phyloP scores from a whole-genome alignment of 2,888 invertebrate genomes.

The Drosophila nigritarsus region DNA sequence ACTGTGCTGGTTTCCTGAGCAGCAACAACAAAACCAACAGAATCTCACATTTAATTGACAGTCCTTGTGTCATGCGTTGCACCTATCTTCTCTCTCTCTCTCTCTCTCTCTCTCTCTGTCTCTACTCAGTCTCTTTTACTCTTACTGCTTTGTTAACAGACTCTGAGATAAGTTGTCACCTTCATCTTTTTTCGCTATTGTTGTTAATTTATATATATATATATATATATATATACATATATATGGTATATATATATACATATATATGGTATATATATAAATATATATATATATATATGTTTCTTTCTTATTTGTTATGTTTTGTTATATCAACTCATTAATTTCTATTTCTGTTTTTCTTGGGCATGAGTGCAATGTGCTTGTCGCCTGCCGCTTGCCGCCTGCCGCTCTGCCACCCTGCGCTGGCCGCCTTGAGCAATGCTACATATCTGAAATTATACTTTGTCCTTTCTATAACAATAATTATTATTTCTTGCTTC shows the following conservation, averaged over 20 bases:
- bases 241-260: neutral
- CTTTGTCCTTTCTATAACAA: slow-evolving; percentile 81
- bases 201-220: neutral
- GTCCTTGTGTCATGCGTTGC: slow-evolving; percentile 24
- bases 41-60: slow-evolving; percentile 48
- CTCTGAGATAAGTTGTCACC: slow-evolving; percentile 40
- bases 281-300: neutral
- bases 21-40: slow-evolving; percentile 12
- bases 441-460: slow-evolving; percentile 77
- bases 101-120: neutral
- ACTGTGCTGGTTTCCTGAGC: slow-evolving; percentile 12
- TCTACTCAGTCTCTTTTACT: neutral
- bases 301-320: slow-evolving; percentile 17
- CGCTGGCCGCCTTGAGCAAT: slow-evolving; percentile 43
- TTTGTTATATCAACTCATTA: slow-evolving; percentile 75
- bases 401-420: neutral
- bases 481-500: slow-evolving; percentile 79
- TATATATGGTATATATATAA: neutral
- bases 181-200: slow-evolving; percentile 28
- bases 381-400: slow-evolving; percentile 7
- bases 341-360: slow-evolving; percentile 77
- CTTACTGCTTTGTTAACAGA: slow-evolving; percentile 10
- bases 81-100: neutral
- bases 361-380: slow-evolving; percentile 68
- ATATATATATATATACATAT: neutral